Base-by-base conservation (phyloP, 2,888 invertebrate species). In the Apamea epomidion region DNA sequence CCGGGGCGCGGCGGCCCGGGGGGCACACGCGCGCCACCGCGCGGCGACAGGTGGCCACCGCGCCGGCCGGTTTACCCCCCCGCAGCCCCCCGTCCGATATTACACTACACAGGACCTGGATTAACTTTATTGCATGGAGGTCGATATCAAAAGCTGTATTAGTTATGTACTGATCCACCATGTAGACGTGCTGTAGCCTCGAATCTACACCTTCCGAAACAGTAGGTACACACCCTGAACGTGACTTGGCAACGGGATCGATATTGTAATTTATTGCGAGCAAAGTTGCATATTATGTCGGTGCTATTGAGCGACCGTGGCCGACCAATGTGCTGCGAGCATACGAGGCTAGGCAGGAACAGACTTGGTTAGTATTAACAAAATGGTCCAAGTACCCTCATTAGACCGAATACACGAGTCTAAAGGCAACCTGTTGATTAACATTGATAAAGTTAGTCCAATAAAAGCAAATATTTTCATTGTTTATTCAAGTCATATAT, bases 1-100 rank as follows among this genome's bases (percentile, higher is more conserved):
- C 80, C 76, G 87, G 78, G 83, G 80, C 45, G 69, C 80, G 78
- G 84, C 85, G 78, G 73, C 84, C 81, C 79, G 83, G 85, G 87
- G 87, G 87, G 89, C 91, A 87, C 91, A 88, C 92, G 92, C 91
- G 90, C 92, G 90, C 92, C 92, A 89, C 91, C 90, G 93, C 91
- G 92, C 94, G 92, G 93, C 93, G 94, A 95, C 96, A 95, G 95
- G 95, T 95, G 95, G 95, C 95, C 93, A 92, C 92, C 93, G 93
- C 92, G 92, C 92, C 94, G 91, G 93, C 92, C 94, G 93, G 94
- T 93, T 94, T 93, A 85, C 92, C 90, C 89, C 90, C 90, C 93
- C 91, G 91, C 92, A 90, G 84, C 90, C 89, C 92, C 87, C 91
- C 92, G 88, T 89, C 92, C 89, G 87, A 93, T 94, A 94, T 93